Base-by-base conservation (phyloP, 23 tunicate genomes). In the Trididemnum clinides region DNA sequence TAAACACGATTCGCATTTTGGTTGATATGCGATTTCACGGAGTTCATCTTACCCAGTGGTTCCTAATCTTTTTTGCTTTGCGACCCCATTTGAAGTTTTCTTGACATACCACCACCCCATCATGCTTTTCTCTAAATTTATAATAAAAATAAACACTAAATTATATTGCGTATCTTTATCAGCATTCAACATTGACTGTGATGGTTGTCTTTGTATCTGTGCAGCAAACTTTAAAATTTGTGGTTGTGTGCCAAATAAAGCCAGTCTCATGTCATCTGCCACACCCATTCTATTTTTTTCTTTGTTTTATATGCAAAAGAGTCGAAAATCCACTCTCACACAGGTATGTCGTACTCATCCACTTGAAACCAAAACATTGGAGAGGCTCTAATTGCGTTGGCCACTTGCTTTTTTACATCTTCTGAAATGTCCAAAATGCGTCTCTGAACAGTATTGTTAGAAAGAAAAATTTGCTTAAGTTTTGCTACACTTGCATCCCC, bases 191-290 rank as follows among this genome's bases (percentile, higher is more conserved):
- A 62, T 10, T 62, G 22, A 62, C 15, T 62, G 70, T 22, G 70
- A 62, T 62, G 70, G 25, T 21, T 62, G 70, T 18, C 70, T 22
- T 62, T 62, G 70, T 62, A 62, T 20, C 22, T 62, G n/a, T n/a
- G n/a, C n/a, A n/a, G n/a, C n/a, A n/a, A n/a, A n/a, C n/a, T n/a
- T n/a, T n/a, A n/a, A n/a, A n/a, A n/a, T n/a, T n/a, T n/a, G n/a
- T n/a, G n/a, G n/a, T n/a, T n/a, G n/a, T n/a, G n/a, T n/a, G n/a
- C 39, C 73, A 4, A 82, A 85, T 15, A 85, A 27, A 51, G 82
- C 82, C 71, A 85, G 34, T 33, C 82, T 57, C 88, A 85, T 85
- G 33, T 85, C 51, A 51, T 73, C 51, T 72, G 34, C 79, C 1
- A 72, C 51, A 22, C n/a, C 51, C 49, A 72, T 35, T 37, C 49